Conservation (phyloP, 1,140 invertebrate species). For the Pemphigus obesinymphae region DNA sequence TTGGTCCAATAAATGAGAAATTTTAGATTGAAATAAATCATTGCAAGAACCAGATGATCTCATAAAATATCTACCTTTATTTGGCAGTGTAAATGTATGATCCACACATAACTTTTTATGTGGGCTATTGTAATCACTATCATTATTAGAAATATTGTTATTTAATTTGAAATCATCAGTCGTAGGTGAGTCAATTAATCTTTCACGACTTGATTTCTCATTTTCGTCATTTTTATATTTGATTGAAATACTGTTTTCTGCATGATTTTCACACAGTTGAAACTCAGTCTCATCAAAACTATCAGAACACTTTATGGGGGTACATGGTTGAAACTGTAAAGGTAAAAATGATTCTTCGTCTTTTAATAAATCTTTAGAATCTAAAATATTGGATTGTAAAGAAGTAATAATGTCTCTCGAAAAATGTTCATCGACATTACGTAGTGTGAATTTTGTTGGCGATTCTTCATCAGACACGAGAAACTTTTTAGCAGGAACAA, state of each 20-base stretch:
- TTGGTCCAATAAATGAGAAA: constrained; percentile 1
- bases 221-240: neutral
- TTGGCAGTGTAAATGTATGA: neutral
- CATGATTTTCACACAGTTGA: neutral
- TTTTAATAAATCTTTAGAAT: neutral
- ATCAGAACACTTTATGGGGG: constrained; percentile 5
- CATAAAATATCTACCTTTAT: constrained; percentile 30
- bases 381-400: neutral
- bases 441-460: neutral
- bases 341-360: constrained; percentile 14
- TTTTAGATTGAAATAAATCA: neutral
- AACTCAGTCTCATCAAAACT: neutral
- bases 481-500: constrained; percentile 11
- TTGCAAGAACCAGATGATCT: constrained; percentile 10
- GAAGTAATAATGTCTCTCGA: neutral
- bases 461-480: constrained; percentile 23
- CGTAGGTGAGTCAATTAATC: neutral
- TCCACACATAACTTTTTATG: constrained; percentile 22
- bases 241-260: neutral
- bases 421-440: neutral
- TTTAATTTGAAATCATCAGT: constrained; percentile 2
- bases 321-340: neutral
- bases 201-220: neutral
- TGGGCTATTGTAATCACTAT: neutral
- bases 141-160: constrained; percentile 12